phyloP scores from a whole-genome alignment of 1,140 invertebrate genomes.

The Sycophaga agraensis region DNA sequence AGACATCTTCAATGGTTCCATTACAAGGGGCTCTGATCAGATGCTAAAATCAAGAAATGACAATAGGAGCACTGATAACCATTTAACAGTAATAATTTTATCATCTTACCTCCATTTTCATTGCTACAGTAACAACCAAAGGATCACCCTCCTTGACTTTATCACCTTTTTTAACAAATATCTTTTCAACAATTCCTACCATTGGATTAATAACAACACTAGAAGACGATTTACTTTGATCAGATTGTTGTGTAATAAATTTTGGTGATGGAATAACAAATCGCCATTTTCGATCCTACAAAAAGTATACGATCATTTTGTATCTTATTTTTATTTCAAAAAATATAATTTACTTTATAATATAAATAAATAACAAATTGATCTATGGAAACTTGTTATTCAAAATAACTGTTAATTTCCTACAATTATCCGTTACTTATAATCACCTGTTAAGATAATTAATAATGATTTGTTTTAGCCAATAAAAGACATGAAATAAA shows the following conservation, averaged over 20 bases:
- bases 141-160: constrained; percentile 81
- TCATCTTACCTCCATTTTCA: constrained; percentile 95
- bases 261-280: constrained; percentile 56
- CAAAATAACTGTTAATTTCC: too few relatives aligned
- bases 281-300: constrained; percentile 59
- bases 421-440: too few relatives aligned
- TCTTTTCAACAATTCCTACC: constrained; percentile 92
- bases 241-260: constrained; percentile 54
- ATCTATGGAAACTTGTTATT: too few relatives aligned
- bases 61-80: background rate
- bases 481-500: too few relatives aligned
- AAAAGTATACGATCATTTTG: too few relatives aligned
- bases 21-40: constrained; percentile 79
- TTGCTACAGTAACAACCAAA: constrained; percentile 90
- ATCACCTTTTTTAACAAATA: constrained; percentile 80
- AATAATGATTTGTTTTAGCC: too few relatives aligned
- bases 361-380: too few relatives aligned
- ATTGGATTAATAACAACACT: constrained; percentile 82
- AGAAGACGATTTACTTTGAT: constrained; percentile 32
- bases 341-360: too few relatives aligned
- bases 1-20: constrained; percentile 74
- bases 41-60: constrained; percentile 62
- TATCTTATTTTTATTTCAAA: too few relatives aligned
- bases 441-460: too few relatives aligned
- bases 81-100: background rate